phyloP scores from a whole-genome alignment of 2,797 vertebrate species.

The Geotrypetes seraphini region DNA sequence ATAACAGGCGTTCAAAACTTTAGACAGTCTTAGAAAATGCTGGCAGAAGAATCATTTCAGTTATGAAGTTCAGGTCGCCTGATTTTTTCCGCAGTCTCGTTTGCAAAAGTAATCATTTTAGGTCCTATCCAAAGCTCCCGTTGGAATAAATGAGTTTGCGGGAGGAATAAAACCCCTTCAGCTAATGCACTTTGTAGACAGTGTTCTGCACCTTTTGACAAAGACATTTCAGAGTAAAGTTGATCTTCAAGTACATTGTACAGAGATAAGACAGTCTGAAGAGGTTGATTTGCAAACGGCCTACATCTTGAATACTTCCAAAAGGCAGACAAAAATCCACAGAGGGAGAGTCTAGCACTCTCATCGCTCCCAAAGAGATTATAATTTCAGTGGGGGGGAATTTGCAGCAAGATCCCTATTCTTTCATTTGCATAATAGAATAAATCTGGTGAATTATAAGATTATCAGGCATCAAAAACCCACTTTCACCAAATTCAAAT shows the following conservation, averaged over 20 bases:
- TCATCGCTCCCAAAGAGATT: slow-evolving; percentile 57
- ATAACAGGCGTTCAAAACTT: background rate
- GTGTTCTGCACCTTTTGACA: slow-evolving; percentile 46
- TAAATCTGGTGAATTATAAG: slow-evolving; percentile 68
- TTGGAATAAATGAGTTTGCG: slow-evolving; percentile 22
- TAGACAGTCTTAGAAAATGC: slow-evolving; percentile 15
- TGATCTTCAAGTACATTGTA: slow-evolving; percentile 76
- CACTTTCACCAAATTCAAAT: slow-evolving; percentile 82
- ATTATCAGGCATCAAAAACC: slow-evolving; percentile 73
- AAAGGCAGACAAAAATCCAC: slow-evolving; percentile 18
- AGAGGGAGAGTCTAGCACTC: slow-evolving; percentile 42
- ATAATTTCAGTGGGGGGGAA: slow-evolving; percentile 63
- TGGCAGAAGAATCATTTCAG: slow-evolving; percentile 19
- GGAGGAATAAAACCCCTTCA: slow-evolving; percentile 38
- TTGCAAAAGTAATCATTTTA: too few relatives aligned
- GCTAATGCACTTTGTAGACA: slow-evolving; percentile 27
- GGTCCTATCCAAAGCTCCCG: too few relatives aligned
- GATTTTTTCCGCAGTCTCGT: slow-evolving; percentile 20
- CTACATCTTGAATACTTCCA: slow-evolving; percentile 48
- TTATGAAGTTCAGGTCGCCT: slow-evolving; percentile 19
- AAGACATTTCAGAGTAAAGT: slow-evolving; percentile 58
- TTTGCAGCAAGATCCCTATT: slow-evolving; percentile 62
- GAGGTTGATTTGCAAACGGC: slow-evolving; percentile 46
- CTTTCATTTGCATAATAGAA: slow-evolving; percentile 72
- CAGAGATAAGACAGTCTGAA: slow-evolving; percentile 61